Conservation (phyloP, 2,888 invertebrate genomes). For the Athalia cordata region DNA sequence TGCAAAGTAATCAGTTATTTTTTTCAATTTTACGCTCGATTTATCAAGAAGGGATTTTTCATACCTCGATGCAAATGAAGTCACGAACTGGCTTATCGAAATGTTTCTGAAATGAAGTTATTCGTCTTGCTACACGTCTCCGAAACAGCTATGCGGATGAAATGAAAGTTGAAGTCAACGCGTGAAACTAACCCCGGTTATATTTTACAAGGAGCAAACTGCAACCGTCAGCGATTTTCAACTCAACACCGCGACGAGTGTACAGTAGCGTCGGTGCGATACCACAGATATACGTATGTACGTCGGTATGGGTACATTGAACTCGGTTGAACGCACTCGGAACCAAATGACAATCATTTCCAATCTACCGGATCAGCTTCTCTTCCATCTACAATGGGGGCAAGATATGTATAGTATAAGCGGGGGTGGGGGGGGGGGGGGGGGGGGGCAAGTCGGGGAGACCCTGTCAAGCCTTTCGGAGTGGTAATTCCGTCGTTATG, state of each 20-base stretch:
- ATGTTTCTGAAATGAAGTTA: slow-evolving; percentile 32
- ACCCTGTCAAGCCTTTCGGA: slow-evolving; percentile 36
- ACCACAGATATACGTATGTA: neutral
- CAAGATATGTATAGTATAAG: too few relatives aligned
- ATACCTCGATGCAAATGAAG: slow-evolving; percentile 40
- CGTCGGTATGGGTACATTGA: slow-evolving; percentile 4
- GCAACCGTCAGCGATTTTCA: slow-evolving; percentile 19
- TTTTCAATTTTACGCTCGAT: slow-evolving; percentile 42
- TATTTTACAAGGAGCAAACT: slow-evolving; percentile 35
- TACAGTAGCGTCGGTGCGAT: neutral
- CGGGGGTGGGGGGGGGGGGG: too few relatives aligned
- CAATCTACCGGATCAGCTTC: slow-evolving; percentile 39
- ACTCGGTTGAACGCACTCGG: slow-evolving; percentile 38
- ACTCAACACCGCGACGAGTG: slow-evolving; percentile 23
- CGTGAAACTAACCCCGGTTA: slow-evolving; percentile 22
- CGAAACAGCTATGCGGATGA: slow-evolving; percentile 20
- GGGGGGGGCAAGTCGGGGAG: neutral
- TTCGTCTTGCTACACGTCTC: slow-evolving; percentile 32
- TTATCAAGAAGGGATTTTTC: slow-evolving; percentile 36
- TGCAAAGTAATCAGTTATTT: slow-evolving; percentile 39
- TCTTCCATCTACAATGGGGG: neutral
- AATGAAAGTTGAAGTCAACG: slow-evolving; percentile 38
- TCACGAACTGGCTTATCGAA: slow-evolving; percentile 43
- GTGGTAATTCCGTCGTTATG: slow-evolving; percentile 42
- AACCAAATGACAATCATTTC: slow-evolving; percentile 41